Percentiles rank a stretch among this genome's conserved stretches.
Evolutionary conservation across 2,888 invertebrate genomes (phyloP).

Genomic region (Diaphora mendica): DNA sequence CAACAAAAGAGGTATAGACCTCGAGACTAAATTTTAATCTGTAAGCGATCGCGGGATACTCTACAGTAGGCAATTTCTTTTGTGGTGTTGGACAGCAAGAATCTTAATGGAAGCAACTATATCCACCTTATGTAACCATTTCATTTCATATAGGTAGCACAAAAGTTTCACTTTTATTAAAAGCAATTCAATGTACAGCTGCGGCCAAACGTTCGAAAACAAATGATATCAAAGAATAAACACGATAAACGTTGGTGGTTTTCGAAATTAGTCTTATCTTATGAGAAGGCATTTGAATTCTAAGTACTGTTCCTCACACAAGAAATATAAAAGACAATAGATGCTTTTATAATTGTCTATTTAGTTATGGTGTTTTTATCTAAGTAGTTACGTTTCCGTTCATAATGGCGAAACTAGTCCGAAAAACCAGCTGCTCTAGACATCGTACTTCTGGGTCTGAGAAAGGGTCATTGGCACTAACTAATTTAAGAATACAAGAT

Average conservation of each 20-base stretch:
- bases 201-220: constrained; percentile 22
- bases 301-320: not conserved
- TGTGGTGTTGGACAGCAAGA: constrained; percentile 22
- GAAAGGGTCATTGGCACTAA: not conserved
- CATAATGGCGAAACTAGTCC: not conserved
- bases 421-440: not conserved
- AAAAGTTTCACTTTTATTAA: constrained; percentile 27
- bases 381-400: not conserved
- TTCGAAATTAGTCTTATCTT: constrained; percentile 37
- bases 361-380: not conserved
- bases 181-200: constrained; percentile 34
- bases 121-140: constrained; percentile 34
- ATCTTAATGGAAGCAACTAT: constrained; percentile 23
- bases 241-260: constrained; percentile 24
- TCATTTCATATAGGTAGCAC: constrained; percentile 16
- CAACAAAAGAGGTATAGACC: constrained; percentile 7
- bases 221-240: constrained; percentile 35
- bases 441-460: not conserved
- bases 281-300: constrained; percentile 25
- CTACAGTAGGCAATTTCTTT: constrained; percentile 40
- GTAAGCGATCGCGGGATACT: constrained; percentile 26
- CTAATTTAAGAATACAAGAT: not conserved
- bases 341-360: not conserved
- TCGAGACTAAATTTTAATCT: constrained; percentile 31
- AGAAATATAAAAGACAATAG: not conserved